Evolutionary conservation across 2,888 invertebrate species (phyloP), one percentile per base, ranked within the genome.

Genomic region (Uloborus plumipes): DNA sequence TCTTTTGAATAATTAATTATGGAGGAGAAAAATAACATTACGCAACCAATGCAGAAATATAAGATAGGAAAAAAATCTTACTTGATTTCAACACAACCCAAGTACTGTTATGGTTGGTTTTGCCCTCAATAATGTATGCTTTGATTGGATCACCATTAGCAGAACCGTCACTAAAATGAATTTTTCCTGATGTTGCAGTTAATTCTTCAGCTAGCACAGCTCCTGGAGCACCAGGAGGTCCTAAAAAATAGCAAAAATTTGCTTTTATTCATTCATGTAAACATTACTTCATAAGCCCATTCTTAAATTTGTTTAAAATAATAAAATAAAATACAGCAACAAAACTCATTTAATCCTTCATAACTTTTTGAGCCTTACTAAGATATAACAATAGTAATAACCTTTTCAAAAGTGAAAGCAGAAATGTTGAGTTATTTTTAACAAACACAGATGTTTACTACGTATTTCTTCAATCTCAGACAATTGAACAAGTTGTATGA

Each of bases 151-250:
- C 92, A 0, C 97, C 97, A 89, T 97, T 95, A 13, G 92, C 91
- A 39, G 94, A 93, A 20, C 97, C 97, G 89, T 97, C 96, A 0
- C 95, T 96, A 97, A 95, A 97, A 88, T 93, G 94, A 73, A 95
- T 91, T 0, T 93, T 93, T 0, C 94, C 95, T 3, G 94, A 93
- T 26, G 93, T 93, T 86, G 94, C 93, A 64, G 93, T 92, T 62
- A 95, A 92, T 82, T 93, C 93, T 64, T 93, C 91, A 0, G 95
- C 94, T 88, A 94, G 93, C 11, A 98, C 92, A 20, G 97, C 97
- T 85, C 92, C 91, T 11, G 97, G 95, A 2, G 96, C 94, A 13
- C 96, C 97, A 0, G 98, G 98, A 0, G 98, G 97, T 14, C 98
- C 89, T 88, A 50, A 20, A 9, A n/a, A 13, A 13, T 39, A 7